Evolutionary conservation across 2,888 invertebrate genomes (phyloP).

Genomic region (Arge pagana): DNA sequence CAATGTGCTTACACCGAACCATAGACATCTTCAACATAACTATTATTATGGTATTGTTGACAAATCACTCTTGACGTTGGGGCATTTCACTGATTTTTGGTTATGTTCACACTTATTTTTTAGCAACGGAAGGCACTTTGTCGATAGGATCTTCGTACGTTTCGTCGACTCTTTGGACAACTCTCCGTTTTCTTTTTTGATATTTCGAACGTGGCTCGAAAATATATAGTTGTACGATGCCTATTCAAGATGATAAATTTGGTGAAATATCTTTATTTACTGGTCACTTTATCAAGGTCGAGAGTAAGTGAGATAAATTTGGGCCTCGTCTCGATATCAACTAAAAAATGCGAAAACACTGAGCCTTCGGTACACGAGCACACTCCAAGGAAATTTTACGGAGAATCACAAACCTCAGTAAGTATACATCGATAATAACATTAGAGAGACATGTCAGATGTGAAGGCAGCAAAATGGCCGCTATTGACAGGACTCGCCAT

Average conservation of each 20-base stretch:
- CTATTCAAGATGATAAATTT: not conserved
- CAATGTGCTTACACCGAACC: too few species aligned
- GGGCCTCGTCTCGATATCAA: not conserved
- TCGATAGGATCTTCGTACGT: not conserved
- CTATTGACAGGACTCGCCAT: slow-evolving; percentile 32
- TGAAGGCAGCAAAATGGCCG: slow-evolving; percentile 51
- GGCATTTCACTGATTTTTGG: slow-evolving; percentile 38
- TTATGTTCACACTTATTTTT: slow-evolving; percentile 35
- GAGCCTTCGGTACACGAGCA: slow-evolving; percentile 1
- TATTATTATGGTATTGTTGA: slow-evolving; percentile 27
- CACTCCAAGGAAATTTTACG: slow-evolving; percentile 6
- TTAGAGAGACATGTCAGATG: slow-evolving; percentile 53
- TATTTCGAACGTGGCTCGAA: slow-evolving; percentile 5
- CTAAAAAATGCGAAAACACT: slow-evolving; percentile 12
- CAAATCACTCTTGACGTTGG: slow-evolving; percentile 29
- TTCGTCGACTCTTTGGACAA: not conserved
- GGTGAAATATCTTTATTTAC: slow-evolving; percentile 16
- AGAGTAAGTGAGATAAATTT: slow-evolving; percentile 3
- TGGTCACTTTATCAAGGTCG: slow-evolving; percentile 16
- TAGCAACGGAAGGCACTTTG: slow-evolving; percentile 11
- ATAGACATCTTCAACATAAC: too few species aligned
- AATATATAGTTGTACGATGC: slow-evolving; percentile 8
- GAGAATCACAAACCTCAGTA: slow-evolving; percentile 18
- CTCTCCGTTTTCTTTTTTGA: not conserved
- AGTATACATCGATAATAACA: slow-evolving; percentile 51